Conservation (phyloP, 1,140 invertebrate species). For the Heliconius nattereri region DNA sequence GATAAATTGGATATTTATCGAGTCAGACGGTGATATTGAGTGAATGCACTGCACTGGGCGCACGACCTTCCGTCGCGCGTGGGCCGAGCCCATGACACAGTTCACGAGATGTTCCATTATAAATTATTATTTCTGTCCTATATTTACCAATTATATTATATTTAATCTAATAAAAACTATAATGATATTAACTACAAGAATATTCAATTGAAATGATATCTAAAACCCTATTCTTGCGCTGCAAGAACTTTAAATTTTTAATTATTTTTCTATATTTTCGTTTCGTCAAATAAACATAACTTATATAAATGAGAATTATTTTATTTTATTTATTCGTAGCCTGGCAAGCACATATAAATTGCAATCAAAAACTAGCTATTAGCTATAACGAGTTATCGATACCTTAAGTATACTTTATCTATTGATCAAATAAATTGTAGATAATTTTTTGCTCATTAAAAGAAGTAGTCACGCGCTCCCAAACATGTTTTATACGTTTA, state of each 20-base stretch:
- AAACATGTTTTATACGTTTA: background rate
- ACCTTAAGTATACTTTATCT: background rate
- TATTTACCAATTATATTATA: slow-evolving; percentile 42
- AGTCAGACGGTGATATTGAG: slow-evolving; percentile 37
- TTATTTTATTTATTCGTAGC: background rate
- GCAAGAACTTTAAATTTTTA: background rate
- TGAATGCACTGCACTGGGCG: slow-evolving; percentile 53
- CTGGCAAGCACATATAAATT: background rate
- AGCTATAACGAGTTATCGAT: background rate
- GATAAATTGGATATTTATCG: slow-evolving; percentile 36
- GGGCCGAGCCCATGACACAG: slow-evolving; percentile 77
- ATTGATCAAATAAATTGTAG: slow-evolving; percentile 1
- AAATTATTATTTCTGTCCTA: slow-evolving; percentile 66
- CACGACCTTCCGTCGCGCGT: slow-evolving; percentile 70
- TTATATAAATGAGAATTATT: background rate
- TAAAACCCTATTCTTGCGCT: background rate
- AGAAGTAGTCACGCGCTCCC: slow-evolving; percentile 6
- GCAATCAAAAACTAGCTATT: background rate
- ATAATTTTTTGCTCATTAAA: slow-evolving; percentile 6
- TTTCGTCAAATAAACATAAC: background rate
- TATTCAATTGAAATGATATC: background rate
- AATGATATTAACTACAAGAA: background rate
- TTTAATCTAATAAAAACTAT: background rate
- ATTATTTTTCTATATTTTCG: background rate
- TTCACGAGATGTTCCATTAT: slow-evolving; percentile 66